Evolutionary conservation across 2,113 vertebrate genomes (phyloP).

Genomic region (Leptosomus discolor): DNA sequence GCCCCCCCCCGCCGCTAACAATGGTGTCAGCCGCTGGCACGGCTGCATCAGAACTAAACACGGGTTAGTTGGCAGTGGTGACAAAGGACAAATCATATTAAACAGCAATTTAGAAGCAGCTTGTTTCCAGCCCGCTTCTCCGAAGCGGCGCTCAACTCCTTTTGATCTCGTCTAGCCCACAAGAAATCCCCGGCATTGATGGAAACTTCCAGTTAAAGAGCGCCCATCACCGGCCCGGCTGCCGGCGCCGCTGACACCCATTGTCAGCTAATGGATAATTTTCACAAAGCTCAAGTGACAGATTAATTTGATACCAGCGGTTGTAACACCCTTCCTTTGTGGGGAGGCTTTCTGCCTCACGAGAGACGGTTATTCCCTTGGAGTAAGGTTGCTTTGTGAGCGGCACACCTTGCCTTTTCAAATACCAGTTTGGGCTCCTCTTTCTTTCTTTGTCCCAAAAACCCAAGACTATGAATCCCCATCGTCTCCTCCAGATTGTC

Average conservation of each 20-base stretch:
- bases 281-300: background rate
- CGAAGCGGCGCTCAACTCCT: background rate
- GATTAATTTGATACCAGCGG: background rate
- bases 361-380: background rate
- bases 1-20: background rate
- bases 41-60: background rate
- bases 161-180: background rate
- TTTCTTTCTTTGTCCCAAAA: background rate
- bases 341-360: background rate
- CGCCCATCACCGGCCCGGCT: fast-evolving
- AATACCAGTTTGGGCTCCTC: background rate
- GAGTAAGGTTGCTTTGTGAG: too few relatives aligned
- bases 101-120: background rate
- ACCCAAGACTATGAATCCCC: background rate
- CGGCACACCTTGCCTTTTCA: fast-evolving
- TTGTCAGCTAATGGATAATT: background rate
- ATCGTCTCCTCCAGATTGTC: background rate
- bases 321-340: background rate
- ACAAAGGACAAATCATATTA: background rate
- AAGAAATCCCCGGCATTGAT: background rate
- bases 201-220: background rate
- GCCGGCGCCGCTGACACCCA: background rate
- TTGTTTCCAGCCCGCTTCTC: background rate
- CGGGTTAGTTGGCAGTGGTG: background rate
- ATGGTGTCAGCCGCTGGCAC: slow-evolving; percentile 1